Conservation (phyloP, 1,140 invertebrate genomes). For the Trachelipus rathkii region DNA sequence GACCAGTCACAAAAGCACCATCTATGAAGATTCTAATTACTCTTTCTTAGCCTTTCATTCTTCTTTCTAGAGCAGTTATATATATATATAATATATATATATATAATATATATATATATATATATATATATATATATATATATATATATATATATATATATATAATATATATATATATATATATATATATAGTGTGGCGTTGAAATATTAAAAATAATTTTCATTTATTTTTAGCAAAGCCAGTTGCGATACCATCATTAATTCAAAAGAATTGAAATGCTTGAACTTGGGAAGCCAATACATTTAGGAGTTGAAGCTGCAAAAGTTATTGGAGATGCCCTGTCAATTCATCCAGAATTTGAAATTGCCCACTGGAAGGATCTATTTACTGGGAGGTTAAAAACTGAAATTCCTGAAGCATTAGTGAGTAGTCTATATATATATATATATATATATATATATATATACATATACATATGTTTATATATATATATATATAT, state of each 20-base stretch:
- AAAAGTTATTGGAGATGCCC: conserved; percentile 71
- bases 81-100: too few relatives aligned
- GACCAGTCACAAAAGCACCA: too few relatives aligned
- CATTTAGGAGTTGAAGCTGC: conserved; percentile 84
- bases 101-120: too few relatives aligned
- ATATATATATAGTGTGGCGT: too few relatives aligned
- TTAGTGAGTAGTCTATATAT: conserved; percentile 57
- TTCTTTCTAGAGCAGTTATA: too few relatives aligned
- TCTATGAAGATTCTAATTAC: too few relatives aligned
- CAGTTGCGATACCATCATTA: conserved; percentile 62
- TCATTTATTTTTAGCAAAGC: conserved; percentile 55
- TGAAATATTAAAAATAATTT: neutral
- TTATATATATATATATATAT: neutral
- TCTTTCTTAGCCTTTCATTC: too few relatives aligned
- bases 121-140: too few relatives aligned
- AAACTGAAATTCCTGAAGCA: conserved; percentile 89
- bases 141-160: too few relatives aligned
- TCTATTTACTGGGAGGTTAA: conserved; percentile 90
- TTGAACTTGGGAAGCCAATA: conserved; percentile 87
- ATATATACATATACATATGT: neutral
- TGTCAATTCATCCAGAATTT: conserved; percentile 70
- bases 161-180: too few relatives aligned
- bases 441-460: neutral
- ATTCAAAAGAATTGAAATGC: conserved; percentile 58
- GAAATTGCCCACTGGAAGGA: conserved; percentile 88